These are phyloP conservation scores for Novumbra hubbsi DNA, from an alignment of 2,797 vertebrate species.

Conservation along the genomic window DNA sequence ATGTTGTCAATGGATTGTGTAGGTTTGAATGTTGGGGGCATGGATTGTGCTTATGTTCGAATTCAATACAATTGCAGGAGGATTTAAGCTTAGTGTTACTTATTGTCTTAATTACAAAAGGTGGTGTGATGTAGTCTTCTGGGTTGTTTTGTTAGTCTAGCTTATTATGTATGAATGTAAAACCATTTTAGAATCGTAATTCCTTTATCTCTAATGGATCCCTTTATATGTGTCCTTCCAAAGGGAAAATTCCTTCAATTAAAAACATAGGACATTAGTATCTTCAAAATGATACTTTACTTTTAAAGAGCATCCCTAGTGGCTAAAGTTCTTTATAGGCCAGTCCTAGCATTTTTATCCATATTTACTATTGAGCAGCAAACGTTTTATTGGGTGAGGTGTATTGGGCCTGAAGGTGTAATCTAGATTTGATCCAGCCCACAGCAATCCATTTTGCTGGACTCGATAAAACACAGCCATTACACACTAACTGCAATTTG, in stretches of 20 bases:
- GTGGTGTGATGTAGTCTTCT: not conserved
- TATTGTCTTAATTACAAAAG: not conserved
- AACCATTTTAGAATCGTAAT: not conserved
- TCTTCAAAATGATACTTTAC: not conserved
- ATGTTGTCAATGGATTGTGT: too few relatives aligned
- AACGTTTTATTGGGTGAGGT: not conserved
- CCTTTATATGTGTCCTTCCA: not conserved
- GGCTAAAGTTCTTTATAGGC: not conserved
- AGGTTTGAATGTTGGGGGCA: too few relatives aligned
- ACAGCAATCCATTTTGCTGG: conserved; percentile 10
- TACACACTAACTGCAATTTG: conserved; percentile 16
- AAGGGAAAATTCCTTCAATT: not conserved
- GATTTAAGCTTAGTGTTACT: not conserved
- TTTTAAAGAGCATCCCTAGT: not conserved
- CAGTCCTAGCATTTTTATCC: not conserved
- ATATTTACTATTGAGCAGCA: not conserved
- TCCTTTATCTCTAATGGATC: not conserved
- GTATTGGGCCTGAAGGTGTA: not conserved
- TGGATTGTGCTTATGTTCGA: too few relatives aligned
- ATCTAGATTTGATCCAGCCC: not conserved
- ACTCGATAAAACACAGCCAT: conserved; percentile 4
- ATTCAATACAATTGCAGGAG: too few relatives aligned
- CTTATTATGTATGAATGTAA: not conserved
- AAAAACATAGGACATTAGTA: not conserved
- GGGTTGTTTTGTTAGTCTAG: not conserved